These are phyloP conservation scores for Aphidius ervi DNA, from an alignment of 1,140 invertebrate species.

Conservation along the genomic window DNA sequence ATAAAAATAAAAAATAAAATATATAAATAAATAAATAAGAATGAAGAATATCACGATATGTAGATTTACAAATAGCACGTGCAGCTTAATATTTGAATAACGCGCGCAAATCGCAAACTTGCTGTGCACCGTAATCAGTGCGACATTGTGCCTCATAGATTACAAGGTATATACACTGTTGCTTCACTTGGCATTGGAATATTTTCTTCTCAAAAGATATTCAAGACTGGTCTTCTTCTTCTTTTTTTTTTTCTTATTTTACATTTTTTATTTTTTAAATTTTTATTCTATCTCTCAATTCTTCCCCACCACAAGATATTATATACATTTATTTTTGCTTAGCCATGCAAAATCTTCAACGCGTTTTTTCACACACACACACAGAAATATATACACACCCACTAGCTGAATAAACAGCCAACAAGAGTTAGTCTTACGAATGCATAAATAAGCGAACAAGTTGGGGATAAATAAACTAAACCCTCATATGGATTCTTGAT, in stretches of 20 bases:
- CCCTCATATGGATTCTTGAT: slow-evolving; percentile 16
- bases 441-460: slow-evolving; percentile 37
- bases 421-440: slow-evolving; percentile 23
- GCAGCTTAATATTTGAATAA: slow-evolving; percentile 40
- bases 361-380: background rate
- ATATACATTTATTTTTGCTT: no score
- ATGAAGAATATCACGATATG: slow-evolving; percentile 4
- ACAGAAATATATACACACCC: no score
- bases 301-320: no score
- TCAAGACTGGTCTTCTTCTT: slow-evolving; percentile 9
- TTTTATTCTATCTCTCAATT: no score
- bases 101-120: slow-evolving; percentile 18
- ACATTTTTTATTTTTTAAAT: no score
- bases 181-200: background rate
- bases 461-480: slow-evolving; percentile 15
- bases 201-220: slow-evolving; percentile 7
- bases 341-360: background rate
- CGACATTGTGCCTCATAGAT: slow-evolving; percentile 37
- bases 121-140: slow-evolving; percentile 34
- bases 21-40: slow-evolving; percentile 2
- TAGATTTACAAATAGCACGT: slow-evolving; percentile 15
- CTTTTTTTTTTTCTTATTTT: background rate
- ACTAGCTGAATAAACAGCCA: no score
- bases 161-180: slow-evolving; percentile 23
- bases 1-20: background rate